Percentiles rank a stretch among this genome's conserved stretches.
Conservation (phyloP, 2,113 vertebrate genomes). For the Coreoperca whiteheadi region DNA sequence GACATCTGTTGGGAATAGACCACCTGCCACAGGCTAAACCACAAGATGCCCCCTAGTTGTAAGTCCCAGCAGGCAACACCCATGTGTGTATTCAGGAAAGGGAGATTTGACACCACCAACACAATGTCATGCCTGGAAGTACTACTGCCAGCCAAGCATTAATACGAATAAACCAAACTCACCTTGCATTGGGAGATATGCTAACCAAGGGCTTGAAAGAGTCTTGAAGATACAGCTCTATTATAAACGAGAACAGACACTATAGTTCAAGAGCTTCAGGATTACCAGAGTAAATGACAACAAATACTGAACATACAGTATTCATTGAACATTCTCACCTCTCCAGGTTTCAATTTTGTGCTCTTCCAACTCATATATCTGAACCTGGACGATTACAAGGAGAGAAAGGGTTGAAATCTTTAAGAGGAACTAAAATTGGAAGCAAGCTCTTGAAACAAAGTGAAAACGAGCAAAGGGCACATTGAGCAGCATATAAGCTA, state of each 20-base stretch:
- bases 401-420: neutral
- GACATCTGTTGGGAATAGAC: neutral
- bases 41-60: neutral
- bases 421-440: neutral
- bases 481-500: neutral
- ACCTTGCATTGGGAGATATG: slow-evolving; percentile 98
- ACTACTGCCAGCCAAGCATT: neutral
- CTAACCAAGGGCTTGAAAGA: slow-evolving; percentile 97
- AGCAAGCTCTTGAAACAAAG: neutral
- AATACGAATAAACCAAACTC: slow-evolving; percentile 35
- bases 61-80: neutral
- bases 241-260: slow-evolving; percentile 33
- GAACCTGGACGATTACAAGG: slow-evolving; percentile 86
- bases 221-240: slow-evolving; percentile 96
- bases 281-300: neutral
- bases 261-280: neutral
- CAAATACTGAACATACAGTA: neutral
- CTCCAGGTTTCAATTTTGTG: slow-evolving; percentile 99
- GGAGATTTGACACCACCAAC: neutral
- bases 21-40: neutral
- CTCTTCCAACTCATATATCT: slow-evolving; percentile 98
- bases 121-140: neutral
- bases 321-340: slow-evolving; percentile 82
- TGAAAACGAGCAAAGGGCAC: neutral
- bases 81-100: neutral